Conservation (phyloP, 1,140 invertebrate genomes). For the Caenorhabditis briggsae region DNA sequence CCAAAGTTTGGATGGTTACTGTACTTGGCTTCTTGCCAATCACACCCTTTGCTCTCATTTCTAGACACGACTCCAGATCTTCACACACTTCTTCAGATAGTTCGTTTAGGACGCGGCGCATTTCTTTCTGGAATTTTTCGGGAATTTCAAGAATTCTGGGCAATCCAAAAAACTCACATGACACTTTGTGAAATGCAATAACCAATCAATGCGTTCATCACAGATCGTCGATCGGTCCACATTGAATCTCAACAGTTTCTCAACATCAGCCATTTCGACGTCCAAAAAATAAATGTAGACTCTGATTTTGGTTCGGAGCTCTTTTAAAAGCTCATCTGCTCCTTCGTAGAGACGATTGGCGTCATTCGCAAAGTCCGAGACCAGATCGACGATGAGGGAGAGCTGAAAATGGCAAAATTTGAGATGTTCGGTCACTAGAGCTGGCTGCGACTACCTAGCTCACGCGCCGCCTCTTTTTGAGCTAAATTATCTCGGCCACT, state of each 20-base stretch:
- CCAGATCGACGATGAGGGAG: constrained; percentile 10
- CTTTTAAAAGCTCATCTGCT: constrained; percentile 27
- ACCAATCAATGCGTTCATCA: constrained; percentile 43
- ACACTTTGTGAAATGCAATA: constrained; percentile 44
- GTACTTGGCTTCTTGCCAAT: constrained; percentile 46
- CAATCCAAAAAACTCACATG: constrained; percentile 19
- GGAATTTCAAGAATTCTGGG: too few relatives aligned
- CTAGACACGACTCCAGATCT: constrained; percentile 25
- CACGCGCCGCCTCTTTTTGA: too few relatives aligned
- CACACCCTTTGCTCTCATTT: constrained; percentile 12
- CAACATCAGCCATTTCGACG: constrained; percentile 29
- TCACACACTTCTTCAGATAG: constrained; percentile 32
- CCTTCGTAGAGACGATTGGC: constrained; percentile 20
- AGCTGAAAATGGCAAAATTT: background rate
- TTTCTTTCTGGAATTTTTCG: constrained; percentile 23
- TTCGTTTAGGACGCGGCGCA: constrained; percentile 38
- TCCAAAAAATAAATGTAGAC: constrained; percentile 33
- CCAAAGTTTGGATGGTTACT: background rate
- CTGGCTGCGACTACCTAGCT: too few relatives aligned
- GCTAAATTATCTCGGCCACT: too few relatives aligned
- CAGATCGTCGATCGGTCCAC: constrained; percentile 46
- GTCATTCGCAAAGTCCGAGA: constrained; percentile 32
- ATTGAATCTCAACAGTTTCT: constrained; percentile 31
- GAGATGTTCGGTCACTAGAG: too few relatives aligned
- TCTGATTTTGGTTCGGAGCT: constrained; percentile 18